phyloP scores from a whole-genome alignment of 2,888 invertebrate species.

The Noctua comes region DNA sequence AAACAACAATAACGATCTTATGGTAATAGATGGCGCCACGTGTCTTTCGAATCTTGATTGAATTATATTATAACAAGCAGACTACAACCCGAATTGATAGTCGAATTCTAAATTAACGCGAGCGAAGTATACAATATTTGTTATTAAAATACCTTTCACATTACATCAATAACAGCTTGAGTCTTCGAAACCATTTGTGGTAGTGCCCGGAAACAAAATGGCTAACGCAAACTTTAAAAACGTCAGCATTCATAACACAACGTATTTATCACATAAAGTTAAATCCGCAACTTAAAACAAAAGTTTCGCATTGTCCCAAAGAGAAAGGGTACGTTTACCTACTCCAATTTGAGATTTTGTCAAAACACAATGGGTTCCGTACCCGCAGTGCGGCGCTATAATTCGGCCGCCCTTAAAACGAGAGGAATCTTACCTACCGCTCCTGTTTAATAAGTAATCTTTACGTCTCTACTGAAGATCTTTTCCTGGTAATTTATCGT shows the following conservation, averaged over 20 bases:
- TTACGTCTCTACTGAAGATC: slow-evolving; percentile 66
- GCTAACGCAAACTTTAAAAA: neutral
- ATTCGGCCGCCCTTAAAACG: slow-evolving; percentile 73
- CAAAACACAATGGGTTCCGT: slow-evolving; percentile 75
- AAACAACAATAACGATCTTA: too few species aligned
- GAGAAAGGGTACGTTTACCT: slow-evolving; percentile 56
- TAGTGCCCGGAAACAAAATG: neutral
- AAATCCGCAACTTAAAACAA: slow-evolving; percentile 52
- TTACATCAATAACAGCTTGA: neutral
- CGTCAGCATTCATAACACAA: slow-evolving; percentile 26
- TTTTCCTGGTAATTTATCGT: slow-evolving; percentile 67
- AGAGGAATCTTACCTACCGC: slow-evolving; percentile 64
- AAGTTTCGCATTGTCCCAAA: slow-evolving; percentile 50
- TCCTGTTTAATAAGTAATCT: slow-evolving; percentile 76
- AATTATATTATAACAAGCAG: too few species aligned
- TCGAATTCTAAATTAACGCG: too few species aligned
- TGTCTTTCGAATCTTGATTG: too few species aligned
- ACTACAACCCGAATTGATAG: too few species aligned
- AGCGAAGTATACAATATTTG: neutral
- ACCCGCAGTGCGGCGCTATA: slow-evolving; percentile 81
- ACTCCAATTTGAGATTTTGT: slow-evolving; percentile 69
- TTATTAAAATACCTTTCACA: too few species aligned
- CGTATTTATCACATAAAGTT: slow-evolving; percentile 47
- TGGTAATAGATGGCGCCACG: too few species aligned
- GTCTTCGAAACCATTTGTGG: neutral